Conservation (phyloP, 2,888 invertebrate genomes). For the Limnephilus lunatus region DNA sequence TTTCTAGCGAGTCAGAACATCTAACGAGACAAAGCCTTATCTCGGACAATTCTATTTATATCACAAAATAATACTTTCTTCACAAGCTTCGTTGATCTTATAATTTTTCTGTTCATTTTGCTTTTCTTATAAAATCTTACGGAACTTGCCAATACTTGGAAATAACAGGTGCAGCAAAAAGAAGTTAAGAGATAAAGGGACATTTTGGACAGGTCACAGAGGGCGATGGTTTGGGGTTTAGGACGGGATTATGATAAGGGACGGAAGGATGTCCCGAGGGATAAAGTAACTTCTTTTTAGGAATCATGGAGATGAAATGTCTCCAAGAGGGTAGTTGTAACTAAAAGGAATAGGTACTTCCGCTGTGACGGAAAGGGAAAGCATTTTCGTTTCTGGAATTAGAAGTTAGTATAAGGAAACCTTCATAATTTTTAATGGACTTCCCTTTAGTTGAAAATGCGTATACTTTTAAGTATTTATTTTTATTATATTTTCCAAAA, state of each 20-base stretch:
- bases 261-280: not conserved
- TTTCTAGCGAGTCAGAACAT: not conserved
- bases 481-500: too few relatives aligned
- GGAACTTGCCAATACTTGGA: not conserved
- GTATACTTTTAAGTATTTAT: too few relatives aligned
- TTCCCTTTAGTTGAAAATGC: too few relatives aligned
- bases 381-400: not conserved
- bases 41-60: not conserved
- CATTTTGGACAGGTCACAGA: not conserved
- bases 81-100: not conserved
- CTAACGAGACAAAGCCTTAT: not conserved
- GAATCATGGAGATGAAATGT: constrained; percentile 28
- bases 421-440: too few relatives aligned
- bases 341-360: not conserved
- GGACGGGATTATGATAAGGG: constrained; percentile 39
- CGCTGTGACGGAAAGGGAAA: not conserved
- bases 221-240: not conserved
- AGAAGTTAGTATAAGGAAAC: not conserved
- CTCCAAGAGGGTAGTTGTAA: not conserved
- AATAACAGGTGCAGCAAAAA: constrained; percentile 36
- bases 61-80: not conserved
- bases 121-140: not conserved
- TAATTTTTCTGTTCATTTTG: not conserved
- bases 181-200: constrained; percentile 22
- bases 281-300: constrained; percentile 34